phyloP scores from a whole-genome alignment of 2,797 vertebrate genomes.

The Danio kyathit region DNA sequence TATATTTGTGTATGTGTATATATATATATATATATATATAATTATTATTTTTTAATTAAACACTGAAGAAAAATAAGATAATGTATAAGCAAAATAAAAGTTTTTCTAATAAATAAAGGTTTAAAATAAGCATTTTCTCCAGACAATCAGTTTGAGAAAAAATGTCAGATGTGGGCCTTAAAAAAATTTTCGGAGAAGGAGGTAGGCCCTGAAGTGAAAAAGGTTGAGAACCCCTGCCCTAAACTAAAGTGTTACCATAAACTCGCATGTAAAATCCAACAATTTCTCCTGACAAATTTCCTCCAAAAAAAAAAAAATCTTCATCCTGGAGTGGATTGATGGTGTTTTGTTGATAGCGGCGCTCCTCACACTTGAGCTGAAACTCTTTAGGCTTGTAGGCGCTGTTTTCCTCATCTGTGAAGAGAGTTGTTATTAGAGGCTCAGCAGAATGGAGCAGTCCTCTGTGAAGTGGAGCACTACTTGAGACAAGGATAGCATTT shows the following conservation, averaged over 20 bases:
- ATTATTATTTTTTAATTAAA: too few species aligned
- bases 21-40: too few species aligned
- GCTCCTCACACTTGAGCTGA: slow-evolving; percentile 44
- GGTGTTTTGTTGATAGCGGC: slow-evolving; percentile 31
- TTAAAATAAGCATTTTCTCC: too few species aligned
- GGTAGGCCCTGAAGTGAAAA: too few species aligned
- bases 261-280: slow-evolving; percentile 8
- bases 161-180: too few species aligned
- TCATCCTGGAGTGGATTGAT: slow-evolving; percentile 16
- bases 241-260: not conserved
- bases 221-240: too few species aligned
- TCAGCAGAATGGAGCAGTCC: slow-evolving; percentile 82
- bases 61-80: too few species aligned
- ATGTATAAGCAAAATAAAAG: too few species aligned
- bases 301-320: not conserved
- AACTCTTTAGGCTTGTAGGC: slow-evolving; percentile 57
- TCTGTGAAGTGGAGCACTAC: slow-evolving; percentile 81
- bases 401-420: slow-evolving; percentile 77
- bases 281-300: not conserved
- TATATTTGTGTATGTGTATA: too few species aligned
- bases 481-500: slow-evolving; percentile 86
- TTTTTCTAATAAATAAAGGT: too few species aligned
- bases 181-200: too few species aligned
- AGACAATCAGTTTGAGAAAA: too few species aligned
- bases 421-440: slow-evolving; percentile 82